phyloP scores from a whole-genome alignment of 1,140 invertebrate genomes.

The Stegodyphus mimosarum region DNA sequence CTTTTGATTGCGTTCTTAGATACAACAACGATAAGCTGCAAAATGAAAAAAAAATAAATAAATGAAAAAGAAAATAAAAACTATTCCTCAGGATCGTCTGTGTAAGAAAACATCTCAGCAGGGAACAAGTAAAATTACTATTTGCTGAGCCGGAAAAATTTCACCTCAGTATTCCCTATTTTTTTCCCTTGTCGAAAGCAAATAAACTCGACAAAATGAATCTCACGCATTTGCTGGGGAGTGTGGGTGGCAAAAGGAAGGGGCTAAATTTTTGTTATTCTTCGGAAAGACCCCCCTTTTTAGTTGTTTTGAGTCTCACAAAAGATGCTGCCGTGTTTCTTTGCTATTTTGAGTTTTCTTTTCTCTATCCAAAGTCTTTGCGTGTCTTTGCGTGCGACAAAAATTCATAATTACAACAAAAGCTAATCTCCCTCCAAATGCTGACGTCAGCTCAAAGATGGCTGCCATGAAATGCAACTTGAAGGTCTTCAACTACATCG shows the following conservation, averaged over 20 bases:
- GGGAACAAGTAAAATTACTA: slow-evolving; percentile 58
- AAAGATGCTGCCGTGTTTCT: slow-evolving; percentile 37
- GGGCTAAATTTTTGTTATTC: not conserved
- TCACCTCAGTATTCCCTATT: slow-evolving; percentile 39
- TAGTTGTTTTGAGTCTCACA: slow-evolving; percentile 6
- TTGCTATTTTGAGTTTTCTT: slow-evolving; percentile 35
- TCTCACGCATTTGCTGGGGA: slow-evolving; percentile 37
- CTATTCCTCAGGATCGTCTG: not conserved
- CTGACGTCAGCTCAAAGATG: slow-evolving; percentile 43
- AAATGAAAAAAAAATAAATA: not conserved
- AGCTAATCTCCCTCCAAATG: slow-evolving; percentile 44
- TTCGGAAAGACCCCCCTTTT: slow-evolving; percentile 26
- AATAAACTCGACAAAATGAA: slow-evolving; percentile 59
- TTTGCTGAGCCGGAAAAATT: slow-evolving; percentile 59
- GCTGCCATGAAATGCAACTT: slow-evolving; percentile 1
- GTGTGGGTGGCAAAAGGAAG: not conserved
- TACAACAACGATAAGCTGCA: slow-evolving; percentile 43
- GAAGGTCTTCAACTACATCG: slow-evolving; percentile 37
- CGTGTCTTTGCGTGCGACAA: slow-evolving; percentile 29
- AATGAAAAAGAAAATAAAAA: not conserved
- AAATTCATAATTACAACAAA: slow-evolving; percentile 55
- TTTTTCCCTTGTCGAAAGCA: slow-evolving; percentile 36
- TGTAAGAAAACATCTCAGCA: slow-evolving; percentile 50
- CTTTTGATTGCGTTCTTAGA: slow-evolving; percentile 55
- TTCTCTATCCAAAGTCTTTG: slow-evolving; percentile 1